These are phyloP conservation scores for Verasper variegatus DNA, from an alignment of 2,113 vertebrate species.

Conservation along the genomic window DNA sequence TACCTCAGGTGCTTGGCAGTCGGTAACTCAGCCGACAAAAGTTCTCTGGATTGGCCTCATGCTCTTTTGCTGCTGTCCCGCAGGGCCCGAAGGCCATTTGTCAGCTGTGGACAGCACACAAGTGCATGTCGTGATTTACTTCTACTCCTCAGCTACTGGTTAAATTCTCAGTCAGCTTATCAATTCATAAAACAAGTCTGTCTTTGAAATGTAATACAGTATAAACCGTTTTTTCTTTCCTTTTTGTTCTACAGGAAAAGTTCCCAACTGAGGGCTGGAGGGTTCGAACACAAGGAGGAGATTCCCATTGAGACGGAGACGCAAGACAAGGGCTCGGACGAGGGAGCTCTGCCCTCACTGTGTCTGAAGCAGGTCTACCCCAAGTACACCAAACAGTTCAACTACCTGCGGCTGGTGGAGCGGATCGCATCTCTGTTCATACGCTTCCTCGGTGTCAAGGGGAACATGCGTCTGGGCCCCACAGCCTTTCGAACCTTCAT, in stretches of 20 bases:
- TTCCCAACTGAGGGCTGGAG: slow-evolving; percentile 43
- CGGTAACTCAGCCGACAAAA: slow-evolving; percentile 22
- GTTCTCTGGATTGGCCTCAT: slow-evolving; percentile 6
- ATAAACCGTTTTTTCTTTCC: not conserved
- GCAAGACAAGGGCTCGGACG: slow-evolving; percentile 45
- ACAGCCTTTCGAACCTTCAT: slow-evolving; percentile 95
- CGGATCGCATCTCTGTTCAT: slow-evolving; percentile 90
- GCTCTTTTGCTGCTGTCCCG: not conserved
- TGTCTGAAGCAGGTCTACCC: slow-evolving; percentile 98
- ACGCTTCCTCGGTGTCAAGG: slow-evolving; percentile 94
- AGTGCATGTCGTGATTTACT: not conserved
- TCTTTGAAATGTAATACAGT: not conserved
- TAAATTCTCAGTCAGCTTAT: not conserved
- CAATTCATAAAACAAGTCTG: not conserved
- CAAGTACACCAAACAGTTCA: slow-evolving; percentile 94
- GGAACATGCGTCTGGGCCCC: slow-evolving; percentile 91
- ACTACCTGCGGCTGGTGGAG: slow-evolving; percentile 89
- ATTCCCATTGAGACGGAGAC: slow-evolving; percentile 45
- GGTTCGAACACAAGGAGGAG: slow-evolving; percentile 53
- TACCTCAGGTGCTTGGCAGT: slow-evolving; percentile 14
- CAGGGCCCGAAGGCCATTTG: not conserved
- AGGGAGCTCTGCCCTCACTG: slow-evolving; percentile 82
- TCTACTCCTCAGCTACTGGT: not conserved
- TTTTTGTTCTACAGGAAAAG: slow-evolving; percentile 59
- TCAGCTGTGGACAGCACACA: not conserved